Evolutionary conservation across 1,140 invertebrate species (phyloP).

Genomic region (Cheumatopsyche charites): DNA sequence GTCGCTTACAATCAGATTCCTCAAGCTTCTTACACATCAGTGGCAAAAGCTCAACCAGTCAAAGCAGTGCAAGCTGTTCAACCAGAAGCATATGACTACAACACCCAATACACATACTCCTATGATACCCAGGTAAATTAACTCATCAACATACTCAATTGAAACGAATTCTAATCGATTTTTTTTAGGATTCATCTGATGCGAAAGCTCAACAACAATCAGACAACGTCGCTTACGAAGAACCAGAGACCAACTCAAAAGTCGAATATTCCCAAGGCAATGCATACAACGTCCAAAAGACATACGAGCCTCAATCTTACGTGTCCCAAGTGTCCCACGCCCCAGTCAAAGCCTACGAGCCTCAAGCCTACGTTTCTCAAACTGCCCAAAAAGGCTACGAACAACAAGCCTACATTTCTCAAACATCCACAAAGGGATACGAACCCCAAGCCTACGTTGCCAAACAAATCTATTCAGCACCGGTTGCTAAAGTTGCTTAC

Average conservation of each 20-base stretch:
- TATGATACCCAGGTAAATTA: conserved; percentile 12
- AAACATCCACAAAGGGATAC: not conserved
- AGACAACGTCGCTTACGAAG: not conserved
- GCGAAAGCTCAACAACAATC: not conserved
- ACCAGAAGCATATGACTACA: not conserved
- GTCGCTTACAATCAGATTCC: conserved; percentile 20
- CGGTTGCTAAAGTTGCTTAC: conserved; percentile 28
- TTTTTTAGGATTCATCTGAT: conserved; percentile 23
- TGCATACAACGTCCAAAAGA: not conserved
- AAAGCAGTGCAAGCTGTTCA: conserved; percentile 17
- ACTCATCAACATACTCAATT: not conserved
- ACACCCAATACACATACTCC: conserved; percentile 31
- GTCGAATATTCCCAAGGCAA: not conserved
- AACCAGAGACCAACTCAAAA: not conserved
- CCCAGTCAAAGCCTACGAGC: not conserved
- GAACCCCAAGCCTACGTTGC: conserved; percentile 18
- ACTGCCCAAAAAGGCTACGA: no score
- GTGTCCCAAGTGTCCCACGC: no score
- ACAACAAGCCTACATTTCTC: not conserved
- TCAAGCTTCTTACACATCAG: conserved; percentile 1
- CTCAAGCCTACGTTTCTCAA: conserved; percentile 2
- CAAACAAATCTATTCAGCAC: conserved; percentile 30
- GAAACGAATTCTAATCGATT: not conserved
- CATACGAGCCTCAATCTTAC: not conserved
- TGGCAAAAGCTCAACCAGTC: not conserved